Conservation (phyloP, 1,140 invertebrate genomes). For the Mercenaria mercenaria region DNA sequence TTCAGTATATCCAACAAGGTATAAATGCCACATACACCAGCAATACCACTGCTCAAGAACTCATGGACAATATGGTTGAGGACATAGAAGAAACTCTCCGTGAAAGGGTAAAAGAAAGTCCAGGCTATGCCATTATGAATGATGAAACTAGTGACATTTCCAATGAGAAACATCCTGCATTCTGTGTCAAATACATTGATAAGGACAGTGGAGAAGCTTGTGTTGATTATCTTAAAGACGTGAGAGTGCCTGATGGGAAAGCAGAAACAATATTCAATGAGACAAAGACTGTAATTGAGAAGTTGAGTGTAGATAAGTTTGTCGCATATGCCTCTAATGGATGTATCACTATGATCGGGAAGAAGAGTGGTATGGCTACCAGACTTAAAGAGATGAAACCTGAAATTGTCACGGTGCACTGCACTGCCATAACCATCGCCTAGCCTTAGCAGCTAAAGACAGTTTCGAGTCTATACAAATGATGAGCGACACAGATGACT, state of each 20-base stretch:
- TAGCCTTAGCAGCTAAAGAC: slow-evolving; percentile 27
- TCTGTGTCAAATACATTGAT: slow-evolving; percentile 19
- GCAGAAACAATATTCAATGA: slow-evolving; percentile 9
- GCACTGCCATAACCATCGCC: slow-evolving; percentile 31
- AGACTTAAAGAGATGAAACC: slow-evolving; percentile 38
- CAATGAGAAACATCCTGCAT: slow-evolving; percentile 22
- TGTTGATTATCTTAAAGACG: slow-evolving; percentile 2
- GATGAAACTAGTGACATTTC: slow-evolving; percentile 6
- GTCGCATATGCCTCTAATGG: slow-evolving; percentile 21
- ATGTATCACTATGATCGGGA: slow-evolving; percentile 35
- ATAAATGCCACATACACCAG: slow-evolving; percentile 35
- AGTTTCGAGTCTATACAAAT: too few species aligned
- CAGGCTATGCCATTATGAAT: slow-evolving; percentile 1
- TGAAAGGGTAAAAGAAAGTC: background rate
- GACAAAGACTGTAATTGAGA: background rate
- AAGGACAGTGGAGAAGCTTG: background rate
- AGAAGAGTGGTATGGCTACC: slow-evolving; percentile 11
- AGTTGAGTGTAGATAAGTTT: background rate
- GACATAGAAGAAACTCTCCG: slow-evolving; percentile 21
- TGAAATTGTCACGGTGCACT: background rate
- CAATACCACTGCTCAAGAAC: background rate
- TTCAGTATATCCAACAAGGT: background rate
- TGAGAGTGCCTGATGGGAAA: background rate
- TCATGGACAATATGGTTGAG: background rate
- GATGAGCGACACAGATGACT: slow-evolving; percentile 15